These are phyloP conservation scores for Scaptodrosophila latifasciaeformis DNA, from an alignment of 2,888 invertebrate species.

Conservation along the genomic window DNA sequence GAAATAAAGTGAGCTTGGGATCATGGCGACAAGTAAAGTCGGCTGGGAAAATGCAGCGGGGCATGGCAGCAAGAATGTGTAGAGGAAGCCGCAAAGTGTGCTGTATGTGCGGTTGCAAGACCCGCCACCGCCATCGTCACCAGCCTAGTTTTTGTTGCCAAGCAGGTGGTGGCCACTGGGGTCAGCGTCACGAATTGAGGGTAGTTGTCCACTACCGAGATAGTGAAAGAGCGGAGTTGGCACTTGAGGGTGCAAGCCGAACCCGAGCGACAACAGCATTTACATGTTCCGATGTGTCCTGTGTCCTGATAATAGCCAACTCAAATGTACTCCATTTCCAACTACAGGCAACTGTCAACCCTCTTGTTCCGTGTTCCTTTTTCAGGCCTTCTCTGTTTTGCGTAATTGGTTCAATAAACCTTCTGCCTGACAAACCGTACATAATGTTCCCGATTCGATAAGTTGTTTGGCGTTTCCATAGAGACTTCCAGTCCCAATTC, in stretches of 20 bases:
- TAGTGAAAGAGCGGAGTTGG: too few relatives aligned
- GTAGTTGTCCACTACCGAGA: slow-evolving; percentile 29
- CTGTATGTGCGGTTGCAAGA: slow-evolving; percentile 57
- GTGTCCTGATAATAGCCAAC: too few relatives aligned
- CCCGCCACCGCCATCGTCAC: slow-evolving; percentile 16
- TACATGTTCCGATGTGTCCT: slow-evolving; percentile 23
- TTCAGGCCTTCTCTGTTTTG: slow-evolving; percentile 32
- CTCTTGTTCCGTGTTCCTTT: slow-evolving; percentile 4
- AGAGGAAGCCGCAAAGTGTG: slow-evolving; percentile 61
- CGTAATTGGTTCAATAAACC: slow-evolving; percentile 68
- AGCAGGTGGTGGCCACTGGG: slow-evolving; percentile 14
- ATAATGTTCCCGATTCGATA: slow-evolving; percentile 22
- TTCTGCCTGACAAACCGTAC: slow-evolving; percentile 25
- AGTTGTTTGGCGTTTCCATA: slow-evolving; percentile 61
- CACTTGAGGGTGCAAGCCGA: neutral
- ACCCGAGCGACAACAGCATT: slow-evolving; percentile 43
- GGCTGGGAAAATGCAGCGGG: slow-evolving; percentile 56
- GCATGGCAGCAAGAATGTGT: slow-evolving; percentile 32
- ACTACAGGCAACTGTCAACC: too few relatives aligned
- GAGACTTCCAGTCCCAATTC: slow-evolving; percentile 33
- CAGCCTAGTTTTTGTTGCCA: slow-evolving; percentile 5
- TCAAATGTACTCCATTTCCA: too few relatives aligned
- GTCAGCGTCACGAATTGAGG: slow-evolving; percentile 47
- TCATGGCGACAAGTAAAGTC: slow-evolving; percentile 36
- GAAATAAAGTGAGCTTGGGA: slow-evolving; percentile 26